These are phyloP conservation scores for Tetragonisca angustula DNA, from an alignment of 2,888 invertebrate species.

Conservation along the genomic window DNA sequence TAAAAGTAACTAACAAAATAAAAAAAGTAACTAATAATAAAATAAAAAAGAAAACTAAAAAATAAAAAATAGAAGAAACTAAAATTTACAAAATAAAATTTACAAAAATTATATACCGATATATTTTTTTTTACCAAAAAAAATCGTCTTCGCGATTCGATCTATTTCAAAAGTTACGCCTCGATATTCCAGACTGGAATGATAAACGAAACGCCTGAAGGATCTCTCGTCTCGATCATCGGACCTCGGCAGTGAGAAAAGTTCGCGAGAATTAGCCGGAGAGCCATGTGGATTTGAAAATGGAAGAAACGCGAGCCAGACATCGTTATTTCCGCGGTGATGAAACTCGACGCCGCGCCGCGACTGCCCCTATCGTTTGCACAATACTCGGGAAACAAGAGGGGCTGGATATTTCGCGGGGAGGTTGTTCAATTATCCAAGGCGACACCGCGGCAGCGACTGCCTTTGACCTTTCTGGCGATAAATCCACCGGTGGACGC, in stretches of 20 bases:
- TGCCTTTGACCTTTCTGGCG: conserved; percentile 61
- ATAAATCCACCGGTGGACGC: conserved; percentile 55
- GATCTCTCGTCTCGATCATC: not conserved
- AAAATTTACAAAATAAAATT: not conserved
- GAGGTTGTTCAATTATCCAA: conserved; percentile 58
- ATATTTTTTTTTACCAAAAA: not conserved
- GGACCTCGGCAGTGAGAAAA: not conserved
- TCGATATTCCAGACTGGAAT: not conserved
- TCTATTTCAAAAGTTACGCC: not conserved
- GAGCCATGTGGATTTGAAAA: too few species aligned
- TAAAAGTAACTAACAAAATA: too few species aligned
- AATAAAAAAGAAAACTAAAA: too few species aligned
- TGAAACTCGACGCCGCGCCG: not conserved
- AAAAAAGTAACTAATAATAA: too few species aligned
- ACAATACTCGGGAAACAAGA: conserved; percentile 37
- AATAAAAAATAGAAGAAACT: not conserved
- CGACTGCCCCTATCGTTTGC: conserved; percentile 3
- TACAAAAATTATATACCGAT: not conserved
- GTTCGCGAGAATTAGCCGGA: not conserved
- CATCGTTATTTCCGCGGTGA: conserved; percentile 24
- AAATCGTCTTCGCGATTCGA: not conserved
- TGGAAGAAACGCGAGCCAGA: not conserved
- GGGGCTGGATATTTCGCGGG: conserved; percentile 18
- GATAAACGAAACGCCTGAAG: not conserved
- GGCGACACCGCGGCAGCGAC: conserved; percentile 28